These are phyloP conservation scores for Laodelphax striatellus DNA, from an alignment of 1,140 invertebrate genomes.

Conservation along the genomic window DNA sequence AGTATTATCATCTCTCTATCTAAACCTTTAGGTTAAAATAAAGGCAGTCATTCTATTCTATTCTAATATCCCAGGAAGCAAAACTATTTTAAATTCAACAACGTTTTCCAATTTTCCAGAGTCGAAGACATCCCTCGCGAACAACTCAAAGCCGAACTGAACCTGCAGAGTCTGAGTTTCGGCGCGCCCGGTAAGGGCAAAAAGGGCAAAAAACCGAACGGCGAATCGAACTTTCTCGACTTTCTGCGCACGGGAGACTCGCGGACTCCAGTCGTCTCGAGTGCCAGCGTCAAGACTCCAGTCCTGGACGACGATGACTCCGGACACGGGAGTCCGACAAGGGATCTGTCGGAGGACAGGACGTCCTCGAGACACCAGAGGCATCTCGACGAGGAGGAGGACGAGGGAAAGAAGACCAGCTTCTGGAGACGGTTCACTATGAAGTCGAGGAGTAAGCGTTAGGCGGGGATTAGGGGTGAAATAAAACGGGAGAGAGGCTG, in stretches of 20 bases:
- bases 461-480: conserved; percentile 14
- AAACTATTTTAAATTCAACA: too few species aligned
- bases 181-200: conserved; percentile 31
- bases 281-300: conserved; percentile 2
- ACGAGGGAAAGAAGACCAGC: conserved; percentile 46
- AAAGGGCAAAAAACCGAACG: conserved; percentile 32
- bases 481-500: too few species aligned
- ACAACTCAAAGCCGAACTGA: conserved; percentile 52
- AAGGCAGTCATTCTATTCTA: too few species aligned
- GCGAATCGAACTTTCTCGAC: conserved; percentile 54
- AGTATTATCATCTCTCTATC: too few species aligned
- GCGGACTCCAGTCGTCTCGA: conserved; percentile 2
- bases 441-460: conserved; percentile 53
- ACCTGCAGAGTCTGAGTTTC: conserved; percentile 52
- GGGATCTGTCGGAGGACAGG: conserved; percentile 32
- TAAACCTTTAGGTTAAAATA: too few species aligned
- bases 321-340: conserved; percentile 37
- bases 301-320: conserved; percentile 38
- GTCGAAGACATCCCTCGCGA: conserved; percentile 52
- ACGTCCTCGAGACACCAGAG: conserved; percentile 2
- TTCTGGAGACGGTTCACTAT: conserved; percentile 61
- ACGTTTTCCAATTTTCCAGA: conserved; percentile 16
- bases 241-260: conserved; percentile 42
- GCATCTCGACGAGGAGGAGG: conserved; percentile 18
- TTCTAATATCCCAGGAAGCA: too few species aligned